Evolutionary conservation across 2,888 invertebrate species (phyloP), one percentile per base, ranked within the genome.

Genomic region (Phyllotreta striolata): DNA sequence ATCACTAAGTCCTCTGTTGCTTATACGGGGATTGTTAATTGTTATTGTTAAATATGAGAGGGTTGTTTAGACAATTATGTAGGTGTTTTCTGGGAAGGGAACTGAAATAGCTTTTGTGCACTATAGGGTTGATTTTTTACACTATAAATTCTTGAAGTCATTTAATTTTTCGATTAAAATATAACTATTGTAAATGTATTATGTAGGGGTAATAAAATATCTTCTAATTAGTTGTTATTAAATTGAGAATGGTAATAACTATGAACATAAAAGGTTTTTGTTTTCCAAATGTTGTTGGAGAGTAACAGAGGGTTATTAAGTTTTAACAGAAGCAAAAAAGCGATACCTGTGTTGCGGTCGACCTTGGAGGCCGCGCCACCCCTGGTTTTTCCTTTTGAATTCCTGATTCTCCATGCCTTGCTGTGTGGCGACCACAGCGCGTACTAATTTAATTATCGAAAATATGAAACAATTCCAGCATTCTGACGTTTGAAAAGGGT

Each of bases 391-490:
- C 66, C 58, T 40, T 66, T 62, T 47, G 64, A 69, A 79, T 78
- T 79, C 78, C 77, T 68, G 73, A 78, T 79, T 78, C 68, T 77
- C 71, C 68, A 74, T 76, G 74, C 74, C 76, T 70, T 71, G 76
- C 74, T 78, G 78, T 78, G 78, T 77, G 78, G 78, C 77, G 74
- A 76, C 72, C 72, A 62, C 70, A 65, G 70, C 68, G 67, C 68
- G 74, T 68, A 69, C 75, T 77, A 75, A 77, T 77, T 77, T 77
- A 76, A 77, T 77, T 75, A 77, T 72, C 70, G 73, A 62, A 64
- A 67, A 64, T 62, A 64, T 64, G 61, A 64, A 67, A 67, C 66
- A 72, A 67, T 70, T 66, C 66, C 61, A 61, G 63, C 62, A 55
- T 64, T 66, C 63, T 66, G 67, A 64, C 63, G 55, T 66, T 67